Conservation (phyloP, 2,113 vertebrate species). For the Tupaia chinensis region DNA sequence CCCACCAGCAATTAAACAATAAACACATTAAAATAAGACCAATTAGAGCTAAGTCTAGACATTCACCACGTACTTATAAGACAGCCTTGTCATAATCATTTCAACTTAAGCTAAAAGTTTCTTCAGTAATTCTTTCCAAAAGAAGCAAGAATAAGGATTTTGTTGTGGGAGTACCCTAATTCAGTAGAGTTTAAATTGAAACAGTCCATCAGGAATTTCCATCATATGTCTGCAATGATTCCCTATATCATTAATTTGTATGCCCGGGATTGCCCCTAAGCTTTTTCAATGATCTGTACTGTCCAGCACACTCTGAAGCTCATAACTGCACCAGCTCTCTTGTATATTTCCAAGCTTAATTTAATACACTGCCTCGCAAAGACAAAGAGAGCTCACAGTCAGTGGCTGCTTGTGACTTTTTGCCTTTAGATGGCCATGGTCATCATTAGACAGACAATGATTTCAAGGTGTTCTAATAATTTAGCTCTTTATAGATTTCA, state of each 20-base stretch:
- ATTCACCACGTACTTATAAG: constrained; percentile 53
- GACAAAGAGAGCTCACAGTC: background rate
- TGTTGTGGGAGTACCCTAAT: background rate
- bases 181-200: constrained; percentile 23
- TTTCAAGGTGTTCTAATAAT: constrained; percentile 20
- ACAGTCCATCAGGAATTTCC: constrained; percentile 25
- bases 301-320: background rate
- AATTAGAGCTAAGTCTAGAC: constrained; percentile 77
- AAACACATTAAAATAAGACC: constrained; percentile 67
- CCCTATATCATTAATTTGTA: background rate
- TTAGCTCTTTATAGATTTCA: background rate
- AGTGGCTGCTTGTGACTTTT: background rate
- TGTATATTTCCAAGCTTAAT: background rate
- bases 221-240: background rate
- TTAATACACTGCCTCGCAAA: background rate
- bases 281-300: background rate
- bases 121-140: constrained; percentile 65
- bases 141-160: constrained; percentile 28
- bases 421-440: background rate
- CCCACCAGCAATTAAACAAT: constrained; percentile 79
- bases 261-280: background rate
- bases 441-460: constrained; percentile 10
- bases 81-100: constrained; percentile 59
- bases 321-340: background rate
- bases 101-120: constrained; percentile 60